phyloP scores from a whole-genome alignment of 2,888 invertebrate species.

The Ectobius pallidus region DNA sequence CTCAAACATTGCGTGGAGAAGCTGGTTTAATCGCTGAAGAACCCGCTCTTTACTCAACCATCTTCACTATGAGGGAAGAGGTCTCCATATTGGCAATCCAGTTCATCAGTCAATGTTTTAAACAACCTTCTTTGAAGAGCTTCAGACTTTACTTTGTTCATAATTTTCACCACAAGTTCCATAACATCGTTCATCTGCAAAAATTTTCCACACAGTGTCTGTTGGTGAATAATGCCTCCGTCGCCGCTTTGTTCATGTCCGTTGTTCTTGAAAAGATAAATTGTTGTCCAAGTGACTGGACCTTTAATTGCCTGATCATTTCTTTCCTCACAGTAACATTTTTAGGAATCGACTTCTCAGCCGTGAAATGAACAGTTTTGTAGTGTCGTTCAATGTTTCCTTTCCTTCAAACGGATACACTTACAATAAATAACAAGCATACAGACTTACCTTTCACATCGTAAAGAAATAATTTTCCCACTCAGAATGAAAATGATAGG shows the following conservation, averaged over 20 bases:
- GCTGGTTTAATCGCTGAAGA: neutral
- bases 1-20: neutral
- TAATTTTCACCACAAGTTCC: neutral
- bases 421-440: neutral
- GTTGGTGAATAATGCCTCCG: neutral
- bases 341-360: neutral
- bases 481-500: neutral
- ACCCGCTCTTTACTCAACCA: neutral
- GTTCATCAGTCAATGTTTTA: neutral
- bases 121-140: neutral
- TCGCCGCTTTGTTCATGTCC: neutral
- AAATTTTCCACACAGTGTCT: neutral
- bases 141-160: neutral
- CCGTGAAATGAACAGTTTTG: neutral
- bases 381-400: neutral
- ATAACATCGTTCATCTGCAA: neutral
- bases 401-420: neutral
- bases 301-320: neutral
- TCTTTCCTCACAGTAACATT: neutral
- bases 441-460: too few relatives aligned
- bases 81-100: neutral
- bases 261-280: neutral
- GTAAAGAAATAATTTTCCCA: neutral
- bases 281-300: neutral
- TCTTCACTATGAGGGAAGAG: neutral